These are phyloP conservation scores for Quadriops clusia DNA, from an alignment of 2,888 invertebrate species.

Conservation along the genomic window DNA sequence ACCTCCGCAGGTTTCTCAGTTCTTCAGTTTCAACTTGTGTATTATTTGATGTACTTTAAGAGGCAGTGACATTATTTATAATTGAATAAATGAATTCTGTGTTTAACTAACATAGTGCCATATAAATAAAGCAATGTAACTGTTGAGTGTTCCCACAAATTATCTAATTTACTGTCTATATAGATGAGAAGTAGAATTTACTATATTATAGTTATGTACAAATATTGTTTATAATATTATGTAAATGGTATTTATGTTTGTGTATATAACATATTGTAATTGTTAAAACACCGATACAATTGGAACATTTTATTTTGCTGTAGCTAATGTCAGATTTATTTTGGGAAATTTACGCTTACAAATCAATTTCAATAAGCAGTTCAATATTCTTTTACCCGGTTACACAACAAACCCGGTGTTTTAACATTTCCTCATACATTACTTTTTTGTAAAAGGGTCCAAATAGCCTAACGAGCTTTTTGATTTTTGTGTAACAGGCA, in stretches of 20 bases:
- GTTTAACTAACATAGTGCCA: slow-evolving; percentile 18
- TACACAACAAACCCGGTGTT: slow-evolving; percentile 20
- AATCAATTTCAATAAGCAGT: slow-evolving; percentile 1
- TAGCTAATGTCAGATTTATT: slow-evolving; percentile 10
- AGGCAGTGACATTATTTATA: no score
- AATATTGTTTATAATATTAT: no score
- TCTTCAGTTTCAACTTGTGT: no score
- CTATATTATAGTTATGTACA: background rate
- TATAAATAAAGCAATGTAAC: slow-evolving; percentile 11
- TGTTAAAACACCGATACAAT: slow-evolving; percentile 28
- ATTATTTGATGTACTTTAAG: no score
- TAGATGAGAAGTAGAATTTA: background rate
- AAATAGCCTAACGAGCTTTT: slow-evolving; percentile 26
- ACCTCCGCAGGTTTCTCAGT: no score
- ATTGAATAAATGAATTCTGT: slow-evolving; percentile 15
- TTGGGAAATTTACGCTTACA: slow-evolving; percentile 25
- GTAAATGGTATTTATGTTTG: slow-evolving; percentile 2
- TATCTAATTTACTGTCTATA: slow-evolving; percentile 1
- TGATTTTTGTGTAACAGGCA: slow-evolving; percentile 7
- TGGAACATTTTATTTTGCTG: no score
- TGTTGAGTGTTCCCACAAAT: slow-evolving; percentile 22
- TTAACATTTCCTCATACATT: slow-evolving; percentile 19
- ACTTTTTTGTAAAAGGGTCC: slow-evolving; percentile 30
- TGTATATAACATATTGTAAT: slow-evolving; percentile 9
- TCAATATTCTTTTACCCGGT: background rate